Conservation (phyloP, 2,113 vertebrate species). For the Menura novaehollandiae region DNA sequence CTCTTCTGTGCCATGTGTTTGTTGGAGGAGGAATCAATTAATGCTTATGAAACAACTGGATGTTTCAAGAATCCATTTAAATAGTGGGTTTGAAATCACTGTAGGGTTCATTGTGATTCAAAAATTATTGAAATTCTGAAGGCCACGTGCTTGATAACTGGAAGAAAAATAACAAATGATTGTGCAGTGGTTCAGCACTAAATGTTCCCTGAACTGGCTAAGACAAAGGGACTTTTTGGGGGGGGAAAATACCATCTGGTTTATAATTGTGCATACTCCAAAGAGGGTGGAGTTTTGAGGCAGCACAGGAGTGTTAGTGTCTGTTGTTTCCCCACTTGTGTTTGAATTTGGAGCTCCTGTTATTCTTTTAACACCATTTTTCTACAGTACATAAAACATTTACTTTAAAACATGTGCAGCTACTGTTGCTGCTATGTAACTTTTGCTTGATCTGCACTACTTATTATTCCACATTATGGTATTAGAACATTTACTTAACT, state of each 20-base stretch:
- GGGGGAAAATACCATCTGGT: neutral
- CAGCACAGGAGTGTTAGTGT: neutral
- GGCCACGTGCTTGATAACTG: neutral
- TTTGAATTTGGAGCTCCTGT: neutral
- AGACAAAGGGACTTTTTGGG: conserved; percentile 24
- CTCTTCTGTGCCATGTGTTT: neutral
- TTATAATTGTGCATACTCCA: neutral
- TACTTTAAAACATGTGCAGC: neutral
- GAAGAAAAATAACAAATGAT: conserved; percentile 47
- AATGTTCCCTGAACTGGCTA: conserved; percentile 12
- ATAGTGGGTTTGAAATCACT: conserved; percentile 40
- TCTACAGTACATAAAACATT: neutral
- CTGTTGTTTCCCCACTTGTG: neutral
- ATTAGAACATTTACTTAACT: neutral
- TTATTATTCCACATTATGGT: neutral
- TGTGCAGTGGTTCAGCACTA: conserved; percentile 31
- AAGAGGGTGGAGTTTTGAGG: conserved; percentile 12
- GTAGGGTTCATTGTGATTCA: conserved; percentile 41
- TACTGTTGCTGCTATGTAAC: neutral
- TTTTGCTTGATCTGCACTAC: neutral
- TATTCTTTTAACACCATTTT: neutral
- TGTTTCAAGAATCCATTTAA: conserved; percentile 29
- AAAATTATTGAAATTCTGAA: conserved; percentile 50
- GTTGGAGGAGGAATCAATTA: conserved; percentile 56
- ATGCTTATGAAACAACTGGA: conserved; percentile 22